A percentile compares a stretch with the other conserved stretches of the same genome.
phyloP scores from a whole-genome alignment of 1,140 invertebrate genomes.

The Neodiprion virginianus region DNA sequence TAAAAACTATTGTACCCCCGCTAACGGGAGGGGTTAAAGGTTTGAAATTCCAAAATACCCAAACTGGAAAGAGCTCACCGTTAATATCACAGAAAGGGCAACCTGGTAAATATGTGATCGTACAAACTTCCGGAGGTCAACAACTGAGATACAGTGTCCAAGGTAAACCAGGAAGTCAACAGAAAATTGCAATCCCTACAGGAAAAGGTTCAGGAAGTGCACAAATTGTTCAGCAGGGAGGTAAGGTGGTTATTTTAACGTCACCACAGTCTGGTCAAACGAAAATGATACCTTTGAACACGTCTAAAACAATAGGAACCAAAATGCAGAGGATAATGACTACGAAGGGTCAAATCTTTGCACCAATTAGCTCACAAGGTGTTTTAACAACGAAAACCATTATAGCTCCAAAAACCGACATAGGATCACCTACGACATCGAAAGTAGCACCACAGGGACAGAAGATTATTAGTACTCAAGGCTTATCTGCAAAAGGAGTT shows the following conservation, averaged over 20 bases:
- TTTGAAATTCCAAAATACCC: conserved; percentile 45
- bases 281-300: conserved; percentile 48
- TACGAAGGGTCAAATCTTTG: conserved; percentile 48
- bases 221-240: conserved; percentile 52
- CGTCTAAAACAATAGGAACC: conserved; percentile 40
- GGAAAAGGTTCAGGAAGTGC: conserved; percentile 46
- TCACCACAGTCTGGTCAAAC: conserved; percentile 46
- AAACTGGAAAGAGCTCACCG: conserved; percentile 35
- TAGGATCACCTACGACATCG: conserved; percentile 50
- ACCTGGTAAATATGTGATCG: conserved; percentile 68
- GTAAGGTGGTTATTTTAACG: conserved; percentile 54
- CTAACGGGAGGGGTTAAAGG: conserved; percentile 46
- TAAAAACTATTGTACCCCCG: conserved; percentile 53
- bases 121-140: conserved; percentile 60
- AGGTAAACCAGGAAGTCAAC: conserved; percentile 38
- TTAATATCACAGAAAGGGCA: conserved; percentile 52
- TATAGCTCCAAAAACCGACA: conserved; percentile 51
- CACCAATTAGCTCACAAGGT: conserved; percentile 36
- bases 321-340: conserved; percentile 62
- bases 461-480: conserved; percentile 46
- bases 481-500: conserved; percentile 42
- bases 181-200: conserved; percentile 43
- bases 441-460: conserved; percentile 53
- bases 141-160: conserved; percentile 51
- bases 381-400: conserved; percentile 60